Base-by-base conservation (phyloP, 1,140 invertebrate species). In the Pachypeltis micranthus region DNA sequence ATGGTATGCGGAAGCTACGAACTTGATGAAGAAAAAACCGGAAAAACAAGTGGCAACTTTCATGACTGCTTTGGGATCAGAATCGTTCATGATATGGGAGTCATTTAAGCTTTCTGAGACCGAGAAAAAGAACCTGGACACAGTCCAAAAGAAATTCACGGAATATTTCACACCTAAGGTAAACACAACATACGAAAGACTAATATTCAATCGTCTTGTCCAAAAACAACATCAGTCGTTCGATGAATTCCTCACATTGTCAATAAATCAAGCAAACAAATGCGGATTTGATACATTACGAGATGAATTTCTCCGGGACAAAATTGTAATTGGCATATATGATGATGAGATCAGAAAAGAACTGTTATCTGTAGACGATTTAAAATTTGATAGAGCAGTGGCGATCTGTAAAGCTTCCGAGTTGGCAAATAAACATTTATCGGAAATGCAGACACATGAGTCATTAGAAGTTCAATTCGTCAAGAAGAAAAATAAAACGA, bases 171-270 rank as follows among this genome's bases (percentile, higher is more conserved):
- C 26, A 4, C 56, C 56, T 27, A 58, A 58, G 26, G 26, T 26
- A 58, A 58, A 58, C n/a, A 58, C 26, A 14, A 58, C 56, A 4
- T 58, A 58, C n/a, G 56, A 58, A 26, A 21, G 56, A 14, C 27
- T 24, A 24, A 58, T 58, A 58, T 58, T 58, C 26, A 58, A 58
- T 27, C 21, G 24, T 10, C 25, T 58, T 12, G 14, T 23, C 7
- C 56, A 58, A n/a, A 39, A 39, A 39, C 31, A 39, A 39, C 31
- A 39, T 39, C 31, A 39, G 16, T 16, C 31, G 31, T 39, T 39
- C 31, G 31, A 39, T 39, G 31, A 39, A 39, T 39, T 39, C 31
- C 31, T 39, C 16, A 39, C 31, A 39, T 16, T 39, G 31, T 39
- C 31, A 39, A 39, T 39, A 39, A 39, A 39, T 39, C 31, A 39